Percentiles rank a stretch among this genome's conserved stretches.
Conservation (phyloP, 2,113 vertebrate species). For the Tympanuchus pallidicinctus region DNA sequence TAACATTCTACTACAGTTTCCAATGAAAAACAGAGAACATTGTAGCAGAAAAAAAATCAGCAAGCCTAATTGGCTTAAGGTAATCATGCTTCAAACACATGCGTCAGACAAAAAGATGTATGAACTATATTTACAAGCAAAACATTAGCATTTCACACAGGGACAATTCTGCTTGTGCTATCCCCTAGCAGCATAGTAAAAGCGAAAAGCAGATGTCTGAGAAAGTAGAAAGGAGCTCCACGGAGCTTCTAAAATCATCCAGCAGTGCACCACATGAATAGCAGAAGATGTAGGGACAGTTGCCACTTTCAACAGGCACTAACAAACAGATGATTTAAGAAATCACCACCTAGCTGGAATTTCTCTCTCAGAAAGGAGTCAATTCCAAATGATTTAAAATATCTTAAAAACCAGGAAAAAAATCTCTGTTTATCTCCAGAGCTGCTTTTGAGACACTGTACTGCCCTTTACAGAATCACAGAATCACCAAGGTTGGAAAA, state of each 20-base stretch:
- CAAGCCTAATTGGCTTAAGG: not conserved
- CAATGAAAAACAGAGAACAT: not conserved
- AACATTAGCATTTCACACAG: not conserved
- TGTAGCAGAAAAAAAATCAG: not conserved
- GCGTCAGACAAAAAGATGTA: not conserved
- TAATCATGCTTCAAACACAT: not conserved
- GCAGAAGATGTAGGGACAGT: not conserved
- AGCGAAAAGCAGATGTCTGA: not conserved
- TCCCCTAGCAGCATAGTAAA: not conserved
- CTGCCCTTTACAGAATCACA: not conserved
- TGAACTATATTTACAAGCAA: not conserved
- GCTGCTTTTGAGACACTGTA: not conserved
- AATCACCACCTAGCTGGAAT: not conserved
- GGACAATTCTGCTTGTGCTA: not conserved
- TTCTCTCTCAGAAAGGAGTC: not conserved
- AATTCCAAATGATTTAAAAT: not conserved
- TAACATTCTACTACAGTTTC: not conserved
- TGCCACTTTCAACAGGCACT: not conserved
- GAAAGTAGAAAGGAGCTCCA: not conserved
- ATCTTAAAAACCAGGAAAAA: not conserved
- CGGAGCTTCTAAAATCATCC: not conserved
- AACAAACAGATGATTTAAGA: not conserved
- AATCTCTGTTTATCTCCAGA: not conserved
- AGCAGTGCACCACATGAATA: not conserved
- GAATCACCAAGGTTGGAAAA: no score